Percentiles rank a stretch among this genome's conserved stretches.
Conservation (phyloP, 2,888 invertebrate genomes). For the Pseudoips prasinana region DNA sequence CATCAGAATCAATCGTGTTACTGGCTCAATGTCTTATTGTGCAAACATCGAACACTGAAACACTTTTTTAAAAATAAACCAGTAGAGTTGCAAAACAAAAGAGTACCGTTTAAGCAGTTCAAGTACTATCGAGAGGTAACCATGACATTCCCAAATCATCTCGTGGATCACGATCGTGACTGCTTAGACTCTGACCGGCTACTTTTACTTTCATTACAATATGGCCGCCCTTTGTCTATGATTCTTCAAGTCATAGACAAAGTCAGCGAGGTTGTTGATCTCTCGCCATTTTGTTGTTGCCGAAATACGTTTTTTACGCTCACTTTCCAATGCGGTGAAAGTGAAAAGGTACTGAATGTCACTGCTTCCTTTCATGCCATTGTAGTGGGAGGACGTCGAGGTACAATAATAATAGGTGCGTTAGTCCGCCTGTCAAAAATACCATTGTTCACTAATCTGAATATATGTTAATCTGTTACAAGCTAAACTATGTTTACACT, state of each 20-base stretch:
- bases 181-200: constrained; percentile 49
- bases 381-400: constrained; percentile 73
- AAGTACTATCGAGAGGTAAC: constrained; percentile 49
- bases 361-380: constrained; percentile 76
- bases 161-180: constrained; percentile 70
- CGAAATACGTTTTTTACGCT: constrained; percentile 80
- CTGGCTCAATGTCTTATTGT: constrained; percentile 41
- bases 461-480: constrained; percentile 30
- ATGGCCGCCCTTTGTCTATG: constrained; percentile 73
- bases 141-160: constrained; percentile 79
- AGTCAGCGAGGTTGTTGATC: constrained; percentile 65
- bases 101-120: constrained; percentile 27
- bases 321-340: constrained; percentile 82
- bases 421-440: constrained; percentile 48
- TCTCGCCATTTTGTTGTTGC: constrained; percentile 70
- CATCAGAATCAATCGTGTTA: constrained; percentile 11
- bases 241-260: constrained; percentile 52
- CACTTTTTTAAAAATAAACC: constrained; percentile 35
- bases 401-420: constrained; percentile 66
- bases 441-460: constrained; percentile 54
- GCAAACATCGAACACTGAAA: constrained; percentile 35
- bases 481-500: constrained; percentile 1
- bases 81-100: constrained; percentile 54
- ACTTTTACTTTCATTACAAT: constrained; percentile 75
- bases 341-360: constrained; percentile 79